A percentile compares a stretch with the other conserved stretches of the same genome.
Evolutionary conservation across 1,140 invertebrate species (phyloP).

Genomic region (Apolygus lucorum): DNA sequence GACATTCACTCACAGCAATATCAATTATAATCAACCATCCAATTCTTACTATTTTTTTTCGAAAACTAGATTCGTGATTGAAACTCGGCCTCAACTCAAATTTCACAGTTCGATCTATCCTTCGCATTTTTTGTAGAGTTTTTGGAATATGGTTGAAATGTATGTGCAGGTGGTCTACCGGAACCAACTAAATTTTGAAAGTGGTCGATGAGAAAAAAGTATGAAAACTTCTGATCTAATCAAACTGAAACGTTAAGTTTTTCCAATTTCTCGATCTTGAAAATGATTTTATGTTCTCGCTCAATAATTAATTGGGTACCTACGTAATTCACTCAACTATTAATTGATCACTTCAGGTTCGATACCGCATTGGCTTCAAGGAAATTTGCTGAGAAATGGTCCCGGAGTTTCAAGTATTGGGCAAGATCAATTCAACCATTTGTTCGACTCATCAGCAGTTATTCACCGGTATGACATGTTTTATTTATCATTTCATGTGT

Average conservation of each 20-base stretch:
- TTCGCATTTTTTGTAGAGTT: too few species aligned
- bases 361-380: constrained; percentile 70
- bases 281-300: too few species aligned
- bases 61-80: too few species aligned
- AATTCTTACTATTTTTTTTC: too few species aligned
- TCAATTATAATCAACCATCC: too few species aligned
- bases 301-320: too few species aligned
- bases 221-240: neutral
- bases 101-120: too few species aligned
- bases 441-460: constrained; percentile 79
- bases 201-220: neutral
- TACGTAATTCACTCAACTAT: neutral
- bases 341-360: constrained; percentile 42
- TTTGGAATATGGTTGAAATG: too few species aligned
- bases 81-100: too few species aligned
- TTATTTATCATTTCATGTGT: neutral
- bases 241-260: neutral
- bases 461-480: constrained; percentile 56
- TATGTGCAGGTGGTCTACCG: too few species aligned
- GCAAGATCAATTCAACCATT: constrained; percentile 62
- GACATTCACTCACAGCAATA: too few species aligned
- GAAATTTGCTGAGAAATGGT: constrained; percentile 71
- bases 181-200: neutral
- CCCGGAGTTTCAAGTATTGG: constrained; percentile 74
- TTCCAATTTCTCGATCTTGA: neutral